Percentiles rank a stretch among this genome's conserved stretches.
These are phyloP conservation scores for Hydrozoanthus tunicans DNA, from an alignment of 64 coral and sea anemone genomes.

Conservation along the genomic window DNA sequence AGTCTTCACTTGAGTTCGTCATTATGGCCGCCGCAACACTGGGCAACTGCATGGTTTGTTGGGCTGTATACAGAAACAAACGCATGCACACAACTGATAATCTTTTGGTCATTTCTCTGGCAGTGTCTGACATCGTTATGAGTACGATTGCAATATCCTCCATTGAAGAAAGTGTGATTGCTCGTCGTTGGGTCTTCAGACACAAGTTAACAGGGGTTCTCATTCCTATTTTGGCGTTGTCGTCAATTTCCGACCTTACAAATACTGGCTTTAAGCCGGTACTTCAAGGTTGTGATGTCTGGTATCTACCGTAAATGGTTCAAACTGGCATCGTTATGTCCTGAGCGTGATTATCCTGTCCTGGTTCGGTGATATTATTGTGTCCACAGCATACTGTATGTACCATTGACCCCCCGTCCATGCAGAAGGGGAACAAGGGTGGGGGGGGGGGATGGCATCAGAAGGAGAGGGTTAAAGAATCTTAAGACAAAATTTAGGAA, in stretches of 20 bases:
- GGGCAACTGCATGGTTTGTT: constrained; percentile 55
- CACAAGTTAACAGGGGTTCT: constrained; percentile 34
- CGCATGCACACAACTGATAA: constrained; percentile 53
- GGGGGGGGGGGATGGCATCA: no score
- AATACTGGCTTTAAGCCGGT: constrained; percentile 17
- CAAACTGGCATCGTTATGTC: background rate
- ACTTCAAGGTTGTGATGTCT: constrained; percentile 39
- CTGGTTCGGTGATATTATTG: constrained; percentile 19
- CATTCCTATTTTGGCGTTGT: constrained; percentile 13
- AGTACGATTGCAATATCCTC: constrained; percentile 35
- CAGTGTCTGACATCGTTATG: constrained; percentile 56
- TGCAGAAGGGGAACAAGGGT: no score
- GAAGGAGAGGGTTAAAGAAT: no score
- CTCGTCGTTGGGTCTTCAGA: constrained; percentile 33
- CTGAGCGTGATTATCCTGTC: background rate
- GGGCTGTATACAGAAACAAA: constrained; percentile 35
- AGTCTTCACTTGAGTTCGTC: background rate
- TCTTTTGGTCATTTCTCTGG: constrained; percentile 54
- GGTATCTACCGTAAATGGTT: background rate
- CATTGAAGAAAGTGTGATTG: constrained; percentile 5
- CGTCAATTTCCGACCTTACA: constrained; percentile 39
- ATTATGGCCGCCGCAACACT: constrained; percentile 14
- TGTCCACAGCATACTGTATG: constrained; percentile 14
- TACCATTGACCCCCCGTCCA: background rate
- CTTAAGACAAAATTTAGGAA: no score